Base-by-base conservation (phyloP, 2,113 vertebrate species). In the Catagonus wagneri region DNA sequence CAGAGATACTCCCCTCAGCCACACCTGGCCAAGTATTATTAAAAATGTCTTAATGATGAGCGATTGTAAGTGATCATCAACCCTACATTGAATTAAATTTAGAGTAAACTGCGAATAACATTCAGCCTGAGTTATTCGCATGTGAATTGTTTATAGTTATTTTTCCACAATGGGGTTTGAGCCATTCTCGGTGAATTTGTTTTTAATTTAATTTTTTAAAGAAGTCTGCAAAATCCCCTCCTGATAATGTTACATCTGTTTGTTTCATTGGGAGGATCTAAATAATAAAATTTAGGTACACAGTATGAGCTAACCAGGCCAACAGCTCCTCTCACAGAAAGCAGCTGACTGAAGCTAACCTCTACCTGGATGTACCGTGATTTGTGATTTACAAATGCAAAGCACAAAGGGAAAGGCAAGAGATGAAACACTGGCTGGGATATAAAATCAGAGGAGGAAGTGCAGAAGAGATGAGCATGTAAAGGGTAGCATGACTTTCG, bases 51-150 rank as follows among this genome's bases (percentile, higher is more conserved):
- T 72, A 81, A 72, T 52, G n/a, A 25, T 32, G 44, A 32, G 15
- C 27, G 36, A 36, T 79, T 92, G 19, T 79, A 78, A 50, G 8
- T 58, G 76, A 36, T 29, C 32, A 15, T 83, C 69, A 56, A n/a
- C 8, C n/a, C n/a, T 34, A 34, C 12, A 39, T 3, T 72, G 60
- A 95, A 88, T 63, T 72, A 52, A 81, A 74, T 72, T 27, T 52
- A 44, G 56, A 39, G 11, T 60, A 52, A 72, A 83, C 39, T 29
- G 58, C 23, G 36, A 20, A 52, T 74, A 83, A 72, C 68, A 74
- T 63, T 95, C 69, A 54, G 34, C 27, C 83, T 84, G 61, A 63
- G 44, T 61, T 89, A n/a, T 34, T 79, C 69, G 22, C 14, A 44
- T 93, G 60, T 80, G 81, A 83, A 87, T 66, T 14, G 10, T n/a